Conservation (phyloP, 2,113 vertebrate genomes). For the Anser cygnoides region DNA sequence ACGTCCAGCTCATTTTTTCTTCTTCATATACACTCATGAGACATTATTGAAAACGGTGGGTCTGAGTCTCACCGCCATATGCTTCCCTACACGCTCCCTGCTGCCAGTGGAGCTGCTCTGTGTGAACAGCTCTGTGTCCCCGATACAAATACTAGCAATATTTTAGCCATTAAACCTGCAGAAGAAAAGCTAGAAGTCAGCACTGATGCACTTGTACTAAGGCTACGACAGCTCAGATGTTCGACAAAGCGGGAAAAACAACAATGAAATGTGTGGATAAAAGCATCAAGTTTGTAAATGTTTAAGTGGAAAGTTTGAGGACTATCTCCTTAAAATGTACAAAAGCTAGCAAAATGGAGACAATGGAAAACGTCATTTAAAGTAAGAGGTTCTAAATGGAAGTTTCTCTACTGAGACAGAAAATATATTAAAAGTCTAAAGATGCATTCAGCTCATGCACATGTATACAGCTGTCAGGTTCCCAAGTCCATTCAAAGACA, state of each 20-base stretch:
- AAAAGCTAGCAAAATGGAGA: neutral
- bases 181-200: neutral
- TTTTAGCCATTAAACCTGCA: neutral
- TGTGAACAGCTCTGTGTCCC: neutral
- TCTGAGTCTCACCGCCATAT: neutral
- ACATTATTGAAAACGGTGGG: neutral
- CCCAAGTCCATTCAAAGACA: neutral
- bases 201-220: neutral
- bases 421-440: neutral
- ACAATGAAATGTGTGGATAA: neutral
- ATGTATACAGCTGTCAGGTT: neutral
- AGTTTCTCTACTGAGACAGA: neutral
- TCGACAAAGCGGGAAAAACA: neutral
- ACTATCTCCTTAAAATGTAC: neutral
- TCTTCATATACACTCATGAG: neutral
- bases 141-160: neutral
- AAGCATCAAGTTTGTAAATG: neutral
- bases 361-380: neutral
- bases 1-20: neutral
- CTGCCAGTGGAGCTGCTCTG: neutral
- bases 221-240: neutral
- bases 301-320: neutral
- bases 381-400: neutral
- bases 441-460: neutral
- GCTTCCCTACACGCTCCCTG: too few species aligned